Evolutionary conservation across 2,797 vertebrate species (phyloP), one percentile per base, ranked within the genome.

Genomic region (Bovichtus diacanthus): DNA sequence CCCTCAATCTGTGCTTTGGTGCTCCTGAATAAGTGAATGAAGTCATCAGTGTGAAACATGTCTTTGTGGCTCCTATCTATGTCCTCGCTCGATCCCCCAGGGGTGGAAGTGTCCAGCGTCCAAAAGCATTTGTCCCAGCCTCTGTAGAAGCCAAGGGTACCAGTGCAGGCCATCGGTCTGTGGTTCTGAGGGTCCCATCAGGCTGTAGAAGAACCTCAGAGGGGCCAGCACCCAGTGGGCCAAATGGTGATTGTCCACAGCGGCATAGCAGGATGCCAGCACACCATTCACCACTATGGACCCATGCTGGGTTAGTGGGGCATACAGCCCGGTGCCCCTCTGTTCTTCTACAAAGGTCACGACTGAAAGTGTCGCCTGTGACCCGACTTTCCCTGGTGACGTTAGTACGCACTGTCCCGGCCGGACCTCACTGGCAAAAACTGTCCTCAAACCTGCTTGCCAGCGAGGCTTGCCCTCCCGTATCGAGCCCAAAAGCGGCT

Each of bases 181-280:
- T 5, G 67, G 87, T 84, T 95, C 92, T 71, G 88, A 84, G 2
- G 90, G 87, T 9, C 93, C 92, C 5, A 88, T 82, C 74, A 97
- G 91, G 80, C 91, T 92, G 87, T 96, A 94, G 85, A 97, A 94
- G 70, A 97, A 95, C 82, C 97, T 94, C 65, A 99, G 90, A 0
- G 98, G 98, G 90, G 95, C 96, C 70, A 98, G 96, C 46, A 92
- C 96, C 94, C 96, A 81, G 87, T 99, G 98, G 23, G 98, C 97
- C 85, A 99, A 89, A 60, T 65, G 90, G 74, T 97, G 97, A 88
- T 95, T 95, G 89, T 96, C 95, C 88, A 99, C 91, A 5, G 95
- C 86, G 1, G 98, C 98, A 0, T 98, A 99, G 93, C 97, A 99
- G 4, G 97, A 99, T n/a, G 96, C 96, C 43, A 98, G 91, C 71